A percentile compares a stretch with the other conserved stretches of the same genome.
phyloP scores from a whole-genome alignment of 1,140 invertebrate species.

The Aphis gossypii region DNA sequence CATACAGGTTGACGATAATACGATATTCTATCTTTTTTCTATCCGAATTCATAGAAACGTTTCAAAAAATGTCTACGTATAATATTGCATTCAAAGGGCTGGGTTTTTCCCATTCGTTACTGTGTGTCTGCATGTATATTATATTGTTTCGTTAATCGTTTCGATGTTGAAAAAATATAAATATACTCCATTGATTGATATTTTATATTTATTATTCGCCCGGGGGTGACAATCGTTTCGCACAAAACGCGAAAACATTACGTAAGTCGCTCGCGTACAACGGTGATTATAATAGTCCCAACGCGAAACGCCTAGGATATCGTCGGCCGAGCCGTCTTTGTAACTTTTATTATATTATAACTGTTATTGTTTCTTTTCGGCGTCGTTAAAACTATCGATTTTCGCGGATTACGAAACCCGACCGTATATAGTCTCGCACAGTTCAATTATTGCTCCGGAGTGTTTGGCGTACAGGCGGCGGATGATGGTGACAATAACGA shows the following conservation, averaged over 20 bases:
- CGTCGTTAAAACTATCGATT: conserved; percentile 16
- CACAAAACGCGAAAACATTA: not conserved
- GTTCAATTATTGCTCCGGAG: not conserved
- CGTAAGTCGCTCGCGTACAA: not conserved
- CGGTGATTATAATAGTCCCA: not conserved
- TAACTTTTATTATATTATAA: not conserved
- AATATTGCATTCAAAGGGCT: not conserved
- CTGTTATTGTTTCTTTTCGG: not conserved
- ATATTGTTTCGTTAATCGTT: not conserved
- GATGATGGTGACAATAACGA: not conserved
- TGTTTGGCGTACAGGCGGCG: not conserved
- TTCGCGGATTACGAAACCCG: not conserved
- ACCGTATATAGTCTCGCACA: too few relatives aligned
- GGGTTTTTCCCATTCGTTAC: not conserved
- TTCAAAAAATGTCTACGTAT: too few relatives aligned
- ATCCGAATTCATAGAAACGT: too few relatives aligned
- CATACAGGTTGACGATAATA: too few relatives aligned
- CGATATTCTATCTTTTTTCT: too few relatives aligned
- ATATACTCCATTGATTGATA: not conserved
- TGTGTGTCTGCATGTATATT: too few relatives aligned
- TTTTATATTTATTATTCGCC: not conserved
- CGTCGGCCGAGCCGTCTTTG: not conserved
- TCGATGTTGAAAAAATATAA: not conserved
- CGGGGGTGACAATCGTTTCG: not conserved
- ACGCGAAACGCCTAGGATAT: not conserved